Evolutionary conservation across 2,888 invertebrate genomes (phyloP).

Genomic region (Buathra laborator): DNA sequence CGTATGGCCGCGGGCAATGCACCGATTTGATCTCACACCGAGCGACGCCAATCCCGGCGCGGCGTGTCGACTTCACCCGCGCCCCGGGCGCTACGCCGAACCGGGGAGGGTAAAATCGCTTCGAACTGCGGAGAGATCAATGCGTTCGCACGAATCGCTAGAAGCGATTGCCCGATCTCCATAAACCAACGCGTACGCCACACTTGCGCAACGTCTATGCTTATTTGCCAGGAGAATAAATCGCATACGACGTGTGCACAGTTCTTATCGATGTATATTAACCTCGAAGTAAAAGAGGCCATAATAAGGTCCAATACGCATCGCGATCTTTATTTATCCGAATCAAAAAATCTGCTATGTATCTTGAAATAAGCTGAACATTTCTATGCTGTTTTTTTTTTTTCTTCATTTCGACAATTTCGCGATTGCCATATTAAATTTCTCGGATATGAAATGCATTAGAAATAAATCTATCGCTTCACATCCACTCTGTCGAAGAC

Average conservation of each 20-base stretch:
- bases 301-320: too few relatives aligned
- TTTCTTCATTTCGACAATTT: background rate
- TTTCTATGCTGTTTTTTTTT: background rate
- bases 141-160: constrained; percentile 40
- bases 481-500: background rate
- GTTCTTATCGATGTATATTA: constrained; percentile 66
- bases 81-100: constrained; percentile 55
- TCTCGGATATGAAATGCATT: background rate
- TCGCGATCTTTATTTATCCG: too few relatives aligned
- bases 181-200: background rate
- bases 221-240: constrained; percentile 59
- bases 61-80: constrained; percentile 58
- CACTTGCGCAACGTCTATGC: constrained; percentile 52
- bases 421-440: background rate
- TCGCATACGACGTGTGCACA: constrained; percentile 63
- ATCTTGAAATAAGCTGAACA: background rate
- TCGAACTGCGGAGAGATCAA: constrained; percentile 29
- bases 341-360: background rate
- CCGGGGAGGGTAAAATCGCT: constrained; percentile 32
- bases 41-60: constrained; percentile 57
- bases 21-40: constrained; percentile 78
- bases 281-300: background rate
- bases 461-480: background rate
- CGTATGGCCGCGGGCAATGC: constrained; percentile 72
- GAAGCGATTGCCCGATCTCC: constrained; percentile 35